Percentiles rank a stretch among this genome's conserved stretches.
Evolutionary conservation across 1,140 invertebrate species (phyloP).

Genomic region (Hylaeus anthracinus): DNA sequence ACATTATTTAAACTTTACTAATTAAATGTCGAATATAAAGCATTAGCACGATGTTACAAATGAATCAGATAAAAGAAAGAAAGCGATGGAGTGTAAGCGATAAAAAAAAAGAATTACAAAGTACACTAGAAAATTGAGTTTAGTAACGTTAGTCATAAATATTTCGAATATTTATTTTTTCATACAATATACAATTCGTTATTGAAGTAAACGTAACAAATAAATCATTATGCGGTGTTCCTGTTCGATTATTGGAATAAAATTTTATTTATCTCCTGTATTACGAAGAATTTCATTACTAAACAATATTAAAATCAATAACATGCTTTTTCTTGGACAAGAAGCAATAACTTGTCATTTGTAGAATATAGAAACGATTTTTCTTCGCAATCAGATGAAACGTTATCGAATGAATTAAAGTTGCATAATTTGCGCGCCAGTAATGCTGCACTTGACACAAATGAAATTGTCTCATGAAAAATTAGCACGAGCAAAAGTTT

Average conservation of each 20-base stretch:
- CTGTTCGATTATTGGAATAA: too few species aligned
- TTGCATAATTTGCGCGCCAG: background rate
- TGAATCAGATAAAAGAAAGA: background rate
- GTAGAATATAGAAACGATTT: too few species aligned
- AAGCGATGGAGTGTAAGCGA: background rate
- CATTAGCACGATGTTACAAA: background rate
- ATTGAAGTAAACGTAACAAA: too few species aligned
- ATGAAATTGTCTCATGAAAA: background rate
- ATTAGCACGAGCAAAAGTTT: background rate
- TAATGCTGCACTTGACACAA: constrained; percentile 1
- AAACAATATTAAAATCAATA: too few species aligned
- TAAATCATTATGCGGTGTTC: too few species aligned
- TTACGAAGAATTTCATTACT: too few species aligned
- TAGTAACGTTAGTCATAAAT: background rate
- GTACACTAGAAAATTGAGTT: background rate
- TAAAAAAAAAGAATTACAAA: background rate
- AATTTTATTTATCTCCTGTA: too few species aligned
- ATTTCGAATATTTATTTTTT: background rate
- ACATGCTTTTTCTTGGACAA: too few species aligned
- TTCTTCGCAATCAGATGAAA: too few species aligned
- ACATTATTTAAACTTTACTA: background rate
- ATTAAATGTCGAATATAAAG: background rate
- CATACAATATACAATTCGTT: too few species aligned
- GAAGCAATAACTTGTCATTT: too few species aligned
- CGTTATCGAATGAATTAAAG: too few species aligned